Conservation (phyloP, 2,888 invertebrate species). For the Plagodis pulveraria region DNA sequence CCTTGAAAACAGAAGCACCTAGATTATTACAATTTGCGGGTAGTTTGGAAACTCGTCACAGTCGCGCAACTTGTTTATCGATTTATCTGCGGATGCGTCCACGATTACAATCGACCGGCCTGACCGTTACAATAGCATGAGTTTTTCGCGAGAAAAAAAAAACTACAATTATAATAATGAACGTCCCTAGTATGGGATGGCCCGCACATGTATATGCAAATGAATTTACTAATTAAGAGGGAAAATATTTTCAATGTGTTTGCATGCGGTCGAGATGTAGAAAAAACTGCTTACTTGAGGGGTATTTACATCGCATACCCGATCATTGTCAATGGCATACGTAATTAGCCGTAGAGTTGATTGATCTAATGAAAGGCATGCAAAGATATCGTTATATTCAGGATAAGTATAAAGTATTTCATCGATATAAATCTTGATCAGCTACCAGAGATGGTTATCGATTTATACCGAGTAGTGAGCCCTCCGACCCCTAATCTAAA, state of each 20-base stretch:
- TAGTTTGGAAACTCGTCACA: constrained; percentile 74
- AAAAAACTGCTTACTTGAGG: constrained; percentile 59
- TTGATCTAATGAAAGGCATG: constrained; percentile 55
- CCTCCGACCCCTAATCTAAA: constrained; percentile 56
- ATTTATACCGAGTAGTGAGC: constrained; percentile 45
- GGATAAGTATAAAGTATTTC: background rate
- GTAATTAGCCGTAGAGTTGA: constrained; percentile 57
- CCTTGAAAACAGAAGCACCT: constrained; percentile 68
- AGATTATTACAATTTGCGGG: constrained; percentile 68
- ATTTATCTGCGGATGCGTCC: constrained; percentile 79
- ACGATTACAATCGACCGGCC: constrained; percentile 69
- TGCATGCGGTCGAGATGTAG: constrained; percentile 59
- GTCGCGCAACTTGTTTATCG: constrained; percentile 76
- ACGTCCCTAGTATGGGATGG: constrained; percentile 79
- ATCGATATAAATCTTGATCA: constrained; percentile 24
- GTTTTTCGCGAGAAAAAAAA: constrained; percentile 76
- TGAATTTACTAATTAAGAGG: constrained; percentile 75
- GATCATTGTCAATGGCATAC: constrained; percentile 67
- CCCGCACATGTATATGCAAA: constrained; percentile 77
- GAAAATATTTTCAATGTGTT: constrained; percentile 77
- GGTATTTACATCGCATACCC: constrained; percentile 42
- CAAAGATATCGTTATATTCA: constrained; percentile 22
- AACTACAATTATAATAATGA: constrained; percentile 78
- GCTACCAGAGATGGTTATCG: constrained; percentile 45
- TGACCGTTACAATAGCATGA: constrained; percentile 72